Evolutionary conservation across 2,888 invertebrate species (phyloP).

Genomic region (Hypolimnas misippus): DNA sequence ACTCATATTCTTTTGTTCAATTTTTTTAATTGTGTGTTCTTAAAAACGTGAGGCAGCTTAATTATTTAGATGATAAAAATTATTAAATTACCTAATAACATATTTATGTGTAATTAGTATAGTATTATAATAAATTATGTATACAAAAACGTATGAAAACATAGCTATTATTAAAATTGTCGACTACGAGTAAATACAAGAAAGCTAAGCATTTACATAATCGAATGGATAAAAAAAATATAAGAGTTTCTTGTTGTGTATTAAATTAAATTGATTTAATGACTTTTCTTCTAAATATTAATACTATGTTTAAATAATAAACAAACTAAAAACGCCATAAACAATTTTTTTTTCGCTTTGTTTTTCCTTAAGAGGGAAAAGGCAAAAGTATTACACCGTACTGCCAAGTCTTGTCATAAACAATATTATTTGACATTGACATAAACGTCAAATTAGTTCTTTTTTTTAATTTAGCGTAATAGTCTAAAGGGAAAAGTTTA

Average conservation of each 20-base stretch:
- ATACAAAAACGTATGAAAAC: background rate
- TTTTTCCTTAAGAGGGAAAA: too few relatives aligned
- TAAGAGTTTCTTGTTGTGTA: background rate
- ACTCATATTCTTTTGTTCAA: background rate
- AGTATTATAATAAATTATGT: background rate
- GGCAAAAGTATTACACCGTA: too few relatives aligned
- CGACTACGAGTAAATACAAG: background rate
- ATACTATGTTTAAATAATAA: background rate
- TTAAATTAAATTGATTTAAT: conserved; percentile 9
- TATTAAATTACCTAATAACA: background rate
- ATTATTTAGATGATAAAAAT: background rate
- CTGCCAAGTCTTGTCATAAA: too few relatives aligned
- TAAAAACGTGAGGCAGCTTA: background rate
- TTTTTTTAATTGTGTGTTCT: background rate
- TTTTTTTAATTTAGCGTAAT: too few relatives aligned
- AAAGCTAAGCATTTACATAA: background rate
- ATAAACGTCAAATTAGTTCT: background rate
- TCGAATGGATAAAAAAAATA: background rate
- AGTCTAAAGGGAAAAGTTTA: too few relatives aligned
- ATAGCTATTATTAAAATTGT: background rate
- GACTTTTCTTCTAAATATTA: conserved; percentile 1
- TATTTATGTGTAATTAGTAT: background rate
- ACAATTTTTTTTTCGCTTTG: background rate
- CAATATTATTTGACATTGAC: background rate
- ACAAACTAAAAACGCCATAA: background rate